Conservation (phyloP, 2,113 vertebrate genomes). For the Pituophis catenifer region DNA sequence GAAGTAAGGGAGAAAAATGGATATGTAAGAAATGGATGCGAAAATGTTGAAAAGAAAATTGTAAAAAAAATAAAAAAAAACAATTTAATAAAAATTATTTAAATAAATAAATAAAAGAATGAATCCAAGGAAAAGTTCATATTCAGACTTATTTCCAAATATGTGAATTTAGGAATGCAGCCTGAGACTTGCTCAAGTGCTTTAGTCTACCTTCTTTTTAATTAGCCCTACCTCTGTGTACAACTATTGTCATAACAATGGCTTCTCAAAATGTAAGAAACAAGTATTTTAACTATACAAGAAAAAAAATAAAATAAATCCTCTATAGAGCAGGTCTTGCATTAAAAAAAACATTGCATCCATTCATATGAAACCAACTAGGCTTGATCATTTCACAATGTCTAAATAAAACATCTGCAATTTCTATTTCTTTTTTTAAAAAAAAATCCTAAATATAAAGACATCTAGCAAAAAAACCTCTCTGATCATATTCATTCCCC, state of each 20-base stretch:
- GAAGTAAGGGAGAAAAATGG: no score
- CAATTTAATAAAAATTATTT: no score
- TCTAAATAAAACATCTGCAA: not conserved
- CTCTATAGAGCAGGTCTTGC: not conserved
- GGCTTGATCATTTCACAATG: not conserved
- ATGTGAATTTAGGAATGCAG: not conserved
- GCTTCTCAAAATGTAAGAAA: not conserved
- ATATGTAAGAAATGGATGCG: no score
- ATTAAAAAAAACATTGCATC: not conserved
- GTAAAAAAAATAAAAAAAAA: no score
- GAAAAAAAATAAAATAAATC: not conserved
- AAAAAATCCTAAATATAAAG: not conserved
- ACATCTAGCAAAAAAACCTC: not conserved
- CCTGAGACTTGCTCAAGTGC: not conserved
- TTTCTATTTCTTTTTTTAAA: not conserved
- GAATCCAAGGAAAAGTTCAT: not conserved
- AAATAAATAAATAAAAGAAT: no score
- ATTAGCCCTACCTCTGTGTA: not conserved
- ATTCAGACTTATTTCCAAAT: not conserved
- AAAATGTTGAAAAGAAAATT: no score
- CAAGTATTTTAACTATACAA: not conserved
- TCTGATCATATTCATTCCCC: not conserved
- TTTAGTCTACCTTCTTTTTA: not conserved
- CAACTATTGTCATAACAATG: not conserved
- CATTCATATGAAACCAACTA: not conserved